phyloP scores from a whole-genome alignment of 1,140 invertebrate species.

The Lucilia cuprina region DNA sequence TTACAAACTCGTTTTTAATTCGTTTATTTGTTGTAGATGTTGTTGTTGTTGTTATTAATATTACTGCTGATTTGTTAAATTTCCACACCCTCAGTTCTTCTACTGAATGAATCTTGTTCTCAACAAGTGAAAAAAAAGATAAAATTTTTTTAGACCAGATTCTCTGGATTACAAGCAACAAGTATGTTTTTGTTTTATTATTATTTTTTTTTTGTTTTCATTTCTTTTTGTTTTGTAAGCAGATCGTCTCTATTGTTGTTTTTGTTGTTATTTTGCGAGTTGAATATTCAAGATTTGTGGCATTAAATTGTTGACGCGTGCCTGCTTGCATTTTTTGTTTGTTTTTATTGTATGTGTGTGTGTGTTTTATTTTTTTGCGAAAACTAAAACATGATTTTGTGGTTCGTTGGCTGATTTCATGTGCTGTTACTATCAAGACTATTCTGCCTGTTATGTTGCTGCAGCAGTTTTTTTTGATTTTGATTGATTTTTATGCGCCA shows the following conservation, averaged over 20 bases:
- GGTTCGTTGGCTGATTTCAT: constrained; percentile 14
- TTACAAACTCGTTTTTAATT: no score
- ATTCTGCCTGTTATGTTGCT: background rate
- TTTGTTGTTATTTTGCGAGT: constrained; percentile 15
- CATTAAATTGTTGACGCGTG: constrained; percentile 33
- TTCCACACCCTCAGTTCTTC: constrained; percentile 16
- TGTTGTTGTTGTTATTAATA: no score
- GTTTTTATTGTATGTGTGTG: background rate
- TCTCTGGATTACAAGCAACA: constrained; percentile 3
- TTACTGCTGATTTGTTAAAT: background rate
- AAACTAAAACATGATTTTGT: constrained; percentile 27
- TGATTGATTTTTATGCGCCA: constrained; percentile 8
- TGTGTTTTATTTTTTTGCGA: background rate
- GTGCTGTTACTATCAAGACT: background rate
- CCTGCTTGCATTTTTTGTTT: background rate
- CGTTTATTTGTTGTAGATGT: no score
- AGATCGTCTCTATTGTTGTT: background rate
- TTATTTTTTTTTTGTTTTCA: background rate
- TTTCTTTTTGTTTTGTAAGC: background rate
- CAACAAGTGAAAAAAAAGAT: background rate
- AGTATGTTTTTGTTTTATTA: background rate
- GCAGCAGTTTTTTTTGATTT: background rate
- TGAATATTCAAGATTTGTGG: constrained; percentile 10
- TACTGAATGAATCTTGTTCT: background rate
- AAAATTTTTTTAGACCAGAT: constrained; percentile 25